Percentiles rank a stretch among this genome's conserved stretches.
These are phyloP conservation scores for Etheostoma cragini DNA, from an alignment of 2,113 vertebrate genomes.

Conservation along the genomic window DNA sequence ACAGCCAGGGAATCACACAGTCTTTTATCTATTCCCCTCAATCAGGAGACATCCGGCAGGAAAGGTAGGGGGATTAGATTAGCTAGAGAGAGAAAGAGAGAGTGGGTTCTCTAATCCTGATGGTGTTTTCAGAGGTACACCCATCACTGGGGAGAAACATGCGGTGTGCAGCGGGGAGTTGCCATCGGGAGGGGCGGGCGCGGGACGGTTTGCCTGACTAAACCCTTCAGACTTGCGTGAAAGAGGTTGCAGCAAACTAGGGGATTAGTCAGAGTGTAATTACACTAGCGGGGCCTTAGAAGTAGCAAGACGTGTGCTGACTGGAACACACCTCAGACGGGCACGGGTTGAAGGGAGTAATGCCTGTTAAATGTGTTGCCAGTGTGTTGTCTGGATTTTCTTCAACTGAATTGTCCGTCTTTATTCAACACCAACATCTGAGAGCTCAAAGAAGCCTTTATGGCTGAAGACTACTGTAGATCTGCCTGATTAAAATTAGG, in stretches of 20 bases:
- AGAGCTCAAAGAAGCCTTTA: conserved; percentile 32
- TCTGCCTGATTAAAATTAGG: neutral
- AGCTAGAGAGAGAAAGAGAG: conserved; percentile 65
- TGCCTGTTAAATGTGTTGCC: conserved; percentile 34
- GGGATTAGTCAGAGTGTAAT: conserved; percentile 75
- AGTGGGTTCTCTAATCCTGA: conserved; percentile 76
- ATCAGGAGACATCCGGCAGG: conserved; percentile 77
- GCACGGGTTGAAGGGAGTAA: conserved; percentile 14
- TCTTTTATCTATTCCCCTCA: conserved; percentile 77
- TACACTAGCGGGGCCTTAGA: conserved; percentile 65
- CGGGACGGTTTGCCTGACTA: conserved; percentile 59
- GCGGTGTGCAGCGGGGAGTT: conserved; percentile 40
- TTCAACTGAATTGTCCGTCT: conserved; percentile 29
- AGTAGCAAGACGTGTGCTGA: conserved; percentile 47
- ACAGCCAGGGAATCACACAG: conserved; percentile 63
- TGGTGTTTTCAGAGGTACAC: conserved; percentile 71
- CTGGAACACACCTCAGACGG: conserved; percentile 59
- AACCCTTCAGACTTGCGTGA: conserved; percentile 72
- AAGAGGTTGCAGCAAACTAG: conserved; percentile 71
- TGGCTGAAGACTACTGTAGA: neutral
- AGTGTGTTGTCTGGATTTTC: conserved; percentile 13
- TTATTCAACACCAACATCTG: conserved; percentile 16
- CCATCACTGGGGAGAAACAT: conserved; percentile 65
- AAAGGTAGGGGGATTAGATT: conserved; percentile 77
- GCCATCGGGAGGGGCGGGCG: conserved; percentile 33